These are phyloP conservation scores for Calephelis perditalis DNA, from an alignment of 2,888 invertebrate species.

Conservation along the genomic window DNA sequence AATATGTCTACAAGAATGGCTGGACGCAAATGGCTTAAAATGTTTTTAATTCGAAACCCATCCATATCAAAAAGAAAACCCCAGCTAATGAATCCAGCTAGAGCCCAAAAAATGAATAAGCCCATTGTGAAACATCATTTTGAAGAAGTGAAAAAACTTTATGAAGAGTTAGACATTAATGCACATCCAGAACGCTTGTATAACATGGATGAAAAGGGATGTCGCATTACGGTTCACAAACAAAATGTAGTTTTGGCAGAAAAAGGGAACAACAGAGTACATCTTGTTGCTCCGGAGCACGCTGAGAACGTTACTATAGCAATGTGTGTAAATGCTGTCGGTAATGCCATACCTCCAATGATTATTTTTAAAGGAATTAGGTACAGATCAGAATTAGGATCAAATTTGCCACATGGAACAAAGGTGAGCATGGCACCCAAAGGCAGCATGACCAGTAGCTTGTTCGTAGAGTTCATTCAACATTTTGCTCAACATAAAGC, in stretches of 20 bases:
- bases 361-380: neutral
- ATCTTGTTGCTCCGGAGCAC: conserved; percentile 23
- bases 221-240: conserved; percentile 29
- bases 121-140: conserved; percentile 22
- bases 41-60: conserved; percentile 24
- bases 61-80: conserved; percentile 20
- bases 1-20: conserved; percentile 20
- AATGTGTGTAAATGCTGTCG: neutral
- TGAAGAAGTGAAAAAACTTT: conserved; percentile 19
- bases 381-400: neutral
- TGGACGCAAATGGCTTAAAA: conserved; percentile 23
- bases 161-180: conserved; percentile 28
- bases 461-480: too few relatives aligned
- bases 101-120: conserved; percentile 31
- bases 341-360: neutral
- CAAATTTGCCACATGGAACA: neutral
- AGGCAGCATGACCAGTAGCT: neutral
- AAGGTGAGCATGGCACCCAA: neutral
- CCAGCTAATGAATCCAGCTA: conserved; percentile 28
- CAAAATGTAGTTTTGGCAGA: conserved; percentile 20
- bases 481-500: too few relatives aligned
- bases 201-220: conserved; percentile 23
- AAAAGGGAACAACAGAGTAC: conserved; percentile 20
- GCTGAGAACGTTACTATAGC: conserved; percentile 12
- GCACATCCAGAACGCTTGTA: conserved; percentile 28